Evolutionary conservation across 1,140 invertebrate genomes (phyloP).

Genomic region (Ladona fulva): DNA sequence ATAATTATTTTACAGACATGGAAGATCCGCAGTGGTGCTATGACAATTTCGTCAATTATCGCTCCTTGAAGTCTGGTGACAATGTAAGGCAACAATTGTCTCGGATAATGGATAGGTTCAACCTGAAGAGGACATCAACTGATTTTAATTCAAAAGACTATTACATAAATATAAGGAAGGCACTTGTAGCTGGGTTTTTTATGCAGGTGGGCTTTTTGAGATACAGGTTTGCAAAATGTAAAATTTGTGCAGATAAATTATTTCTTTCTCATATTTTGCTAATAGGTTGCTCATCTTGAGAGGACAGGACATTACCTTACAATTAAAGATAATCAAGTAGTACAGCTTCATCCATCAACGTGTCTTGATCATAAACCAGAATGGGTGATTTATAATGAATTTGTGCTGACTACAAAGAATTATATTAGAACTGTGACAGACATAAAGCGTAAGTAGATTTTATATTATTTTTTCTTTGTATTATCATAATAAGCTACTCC

Average conservation of each 20-base stretch:
- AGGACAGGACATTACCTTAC: constrained; percentile 94
- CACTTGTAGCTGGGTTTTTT: constrained; percentile 95
- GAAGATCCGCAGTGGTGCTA: constrained; percentile 98
- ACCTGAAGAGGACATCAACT: constrained; percentile 87
- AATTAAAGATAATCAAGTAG: constrained; percentile 98
- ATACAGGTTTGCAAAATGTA: background rate
- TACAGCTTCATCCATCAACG: constrained; percentile 97
- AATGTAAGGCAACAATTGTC: constrained; percentile 76
- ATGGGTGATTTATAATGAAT: constrained; percentile 99
- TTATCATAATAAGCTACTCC: too few species aligned
- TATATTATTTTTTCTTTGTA: too few species aligned
- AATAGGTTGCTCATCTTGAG: constrained; percentile 86
- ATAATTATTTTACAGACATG: constrained; percentile 38
- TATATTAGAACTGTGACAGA: constrained; percentile 98
- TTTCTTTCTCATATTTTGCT: constrained; percentile 22
- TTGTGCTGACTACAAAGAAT: constrained; percentile 98
- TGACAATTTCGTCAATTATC: constrained; percentile 98
- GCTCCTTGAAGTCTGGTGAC: constrained; percentile 90
- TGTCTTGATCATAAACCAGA: constrained; percentile 99
- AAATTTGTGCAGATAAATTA: background rate
- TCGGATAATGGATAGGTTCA: constrained; percentile 87
- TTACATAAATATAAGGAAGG: constrained; percentile 97
- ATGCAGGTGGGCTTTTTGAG: constrained; percentile 77
- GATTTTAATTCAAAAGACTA: constrained; percentile 98
- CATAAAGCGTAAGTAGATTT: constrained; percentile 92